Evolutionary conservation across 2,797 vertebrate species (phyloP).

Genomic region (Sebastes taczanowskii): DNA sequence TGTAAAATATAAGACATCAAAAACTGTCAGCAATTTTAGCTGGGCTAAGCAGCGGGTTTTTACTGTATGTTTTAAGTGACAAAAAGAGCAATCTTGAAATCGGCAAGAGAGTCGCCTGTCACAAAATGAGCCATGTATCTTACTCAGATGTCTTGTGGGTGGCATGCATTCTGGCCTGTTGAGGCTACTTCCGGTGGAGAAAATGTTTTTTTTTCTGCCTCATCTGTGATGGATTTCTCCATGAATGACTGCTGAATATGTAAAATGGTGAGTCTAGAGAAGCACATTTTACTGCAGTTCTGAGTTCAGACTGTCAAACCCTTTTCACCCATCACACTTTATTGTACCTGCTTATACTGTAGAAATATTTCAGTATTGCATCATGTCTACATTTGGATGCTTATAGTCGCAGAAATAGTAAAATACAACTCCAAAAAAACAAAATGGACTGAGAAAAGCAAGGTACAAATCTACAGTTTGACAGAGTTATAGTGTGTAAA

Average conservation of each 20-base stretch:
- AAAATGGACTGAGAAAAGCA: not conserved
- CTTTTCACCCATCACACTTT: slow-evolving; percentile 8
- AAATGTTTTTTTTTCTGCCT: not conserved
- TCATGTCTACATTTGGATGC: slow-evolving; percentile 5
- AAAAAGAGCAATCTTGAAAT: slow-evolving; percentile 10
- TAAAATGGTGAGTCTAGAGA: slow-evolving; percentile 1
- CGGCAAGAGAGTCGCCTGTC: slow-evolving; percentile 10
- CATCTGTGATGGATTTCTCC: slow-evolving; percentile 34
- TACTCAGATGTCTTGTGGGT: slow-evolving; percentile 15
- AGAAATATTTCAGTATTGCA: not conserved
- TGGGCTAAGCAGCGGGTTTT: not conserved
- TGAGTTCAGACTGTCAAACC: slow-evolving; percentile 1
- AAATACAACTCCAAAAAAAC: not conserved
- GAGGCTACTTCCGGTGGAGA: not conserved
- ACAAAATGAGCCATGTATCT: slow-evolving; percentile 26
- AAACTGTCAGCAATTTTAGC: not conserved
- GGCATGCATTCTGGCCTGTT: not conserved
- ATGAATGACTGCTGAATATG: slow-evolving; percentile 45
- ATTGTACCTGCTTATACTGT: not conserved
- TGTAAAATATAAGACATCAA: too few species aligned
- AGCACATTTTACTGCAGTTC: slow-evolving; percentile 9
- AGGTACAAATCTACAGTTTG: not conserved
- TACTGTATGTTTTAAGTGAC: not conserved
- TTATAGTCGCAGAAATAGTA: not conserved
- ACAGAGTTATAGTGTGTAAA: not conserved